Evolutionary conservation across 1,140 invertebrate genomes (phyloP), one percentile per base, ranked within the genome.

Genomic region (Lepidurus couesii): DNA sequence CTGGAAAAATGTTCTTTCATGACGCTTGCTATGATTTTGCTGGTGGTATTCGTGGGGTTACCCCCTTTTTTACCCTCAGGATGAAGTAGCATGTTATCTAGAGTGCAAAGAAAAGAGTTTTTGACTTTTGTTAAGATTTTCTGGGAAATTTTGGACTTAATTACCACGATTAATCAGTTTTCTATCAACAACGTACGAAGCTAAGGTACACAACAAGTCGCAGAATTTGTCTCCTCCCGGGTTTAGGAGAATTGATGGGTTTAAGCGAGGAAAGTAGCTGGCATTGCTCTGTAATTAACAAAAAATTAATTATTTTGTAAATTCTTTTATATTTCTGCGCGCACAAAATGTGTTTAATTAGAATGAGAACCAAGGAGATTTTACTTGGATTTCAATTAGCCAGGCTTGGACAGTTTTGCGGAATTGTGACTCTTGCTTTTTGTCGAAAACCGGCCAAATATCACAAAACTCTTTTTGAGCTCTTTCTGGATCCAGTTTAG

Each of bases 341-440:
- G 3, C 34, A 34, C 2, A 0, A 45, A 76, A 44, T 7, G 5
- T 11, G 13, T 76, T 10, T 7, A 43, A 42, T 77, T 77, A 77
- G 11, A 16, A 77, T 13, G 5, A 77, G 10, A 0, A 1, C 1
- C n/a, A 13, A n/a, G 1, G 7, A 53, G 1, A n/a, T 42, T 45
- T 44, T 44, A 75, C 78, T 10, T 79, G 78, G 1, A 79, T 44
- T 79, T 79, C 78, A 24, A 26, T 44, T 21, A 79, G 47, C 78
- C 78, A 79, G 10, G 34, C 26, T 26, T 44, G 65, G 13, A 79
- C 44, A 44, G 34, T 44, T 47, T 79, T 79, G 11, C 78, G 13
- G 16, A 79, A 79, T 16, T 79, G 65, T 79, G 74, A 16, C 43
- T 79, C 78, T 53, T 79, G 78, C 53, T 79, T 79, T 16, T 75